Evolutionary conservation across 1,140 invertebrate species (phyloP).

Genomic region (Drosophila guanche): DNA sequence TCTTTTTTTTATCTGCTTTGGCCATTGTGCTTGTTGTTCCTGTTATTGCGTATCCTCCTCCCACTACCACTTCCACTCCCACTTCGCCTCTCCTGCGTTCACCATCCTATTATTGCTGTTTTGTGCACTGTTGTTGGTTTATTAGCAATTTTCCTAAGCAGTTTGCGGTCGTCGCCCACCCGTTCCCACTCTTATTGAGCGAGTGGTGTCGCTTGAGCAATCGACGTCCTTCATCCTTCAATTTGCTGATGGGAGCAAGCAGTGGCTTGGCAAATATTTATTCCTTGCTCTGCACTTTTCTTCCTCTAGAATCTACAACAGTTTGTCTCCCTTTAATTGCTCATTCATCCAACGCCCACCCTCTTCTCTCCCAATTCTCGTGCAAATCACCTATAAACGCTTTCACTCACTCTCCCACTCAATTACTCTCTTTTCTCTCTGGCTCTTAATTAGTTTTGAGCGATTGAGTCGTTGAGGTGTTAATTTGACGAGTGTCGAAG

Average conservation of each 20-base stretch:
- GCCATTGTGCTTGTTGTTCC: slow-evolving; percentile 41
- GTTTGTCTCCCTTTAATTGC: slow-evolving; percentile 6
- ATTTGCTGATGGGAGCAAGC: slow-evolving; percentile 27
- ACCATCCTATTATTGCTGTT: slow-evolving; percentile 29
- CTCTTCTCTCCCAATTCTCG: not conserved
- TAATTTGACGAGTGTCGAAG: slow-evolving; percentile 45
- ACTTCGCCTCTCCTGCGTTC: not conserved
- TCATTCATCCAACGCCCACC: not conserved
- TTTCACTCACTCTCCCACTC: not conserved
- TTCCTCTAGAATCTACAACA: not conserved
- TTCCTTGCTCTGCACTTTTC: slow-evolving; percentile 22
- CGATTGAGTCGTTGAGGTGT: slow-evolving; percentile 51
- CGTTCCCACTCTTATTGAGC: slow-evolving; percentile 11
- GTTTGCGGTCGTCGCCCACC: slow-evolving; percentile 15
- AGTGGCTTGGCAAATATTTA: slow-evolving; percentile 29
- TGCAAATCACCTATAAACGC: not conserved
- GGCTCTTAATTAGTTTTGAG: slow-evolving; percentile 42
- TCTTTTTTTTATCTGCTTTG: slow-evolving; percentile 40
- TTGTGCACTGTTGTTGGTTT: slow-evolving; percentile 53
- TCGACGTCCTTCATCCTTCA: slow-evolving; percentile 19
- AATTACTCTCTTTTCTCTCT: not conserved
- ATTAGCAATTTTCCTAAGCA: slow-evolving; percentile 69
- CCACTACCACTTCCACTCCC: not conserved
- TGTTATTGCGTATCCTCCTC: slow-evolving; percentile 16
- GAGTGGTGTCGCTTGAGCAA: slow-evolving; percentile 43